These are phyloP conservation scores for Hephaestus fuliginosus DNA, from an alignment of 2,797 vertebrate species.

Conservation along the genomic window DNA sequence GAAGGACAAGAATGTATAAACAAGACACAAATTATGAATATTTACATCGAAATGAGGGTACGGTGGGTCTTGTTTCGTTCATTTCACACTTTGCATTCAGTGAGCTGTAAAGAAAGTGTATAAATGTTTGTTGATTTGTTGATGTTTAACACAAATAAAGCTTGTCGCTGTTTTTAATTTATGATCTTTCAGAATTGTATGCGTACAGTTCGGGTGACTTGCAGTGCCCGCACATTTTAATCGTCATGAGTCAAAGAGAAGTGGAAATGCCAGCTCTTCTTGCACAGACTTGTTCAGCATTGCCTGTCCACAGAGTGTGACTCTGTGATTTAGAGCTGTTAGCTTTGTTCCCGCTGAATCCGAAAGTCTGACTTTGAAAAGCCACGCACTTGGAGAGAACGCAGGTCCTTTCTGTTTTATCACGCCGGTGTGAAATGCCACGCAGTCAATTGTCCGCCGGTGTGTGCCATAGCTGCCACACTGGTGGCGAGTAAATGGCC, in stretches of 20 bases:
- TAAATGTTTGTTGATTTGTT: conserved; percentile 30
- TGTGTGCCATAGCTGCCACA: conserved; percentile 38
- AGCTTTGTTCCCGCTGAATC: conserved; percentile 15
- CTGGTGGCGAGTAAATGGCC: conserved; percentile 40
- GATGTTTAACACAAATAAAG: conserved; percentile 65
- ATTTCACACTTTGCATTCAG: conserved; percentile 39
- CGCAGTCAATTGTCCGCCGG: conserved; percentile 53
- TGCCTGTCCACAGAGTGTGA: background rate
- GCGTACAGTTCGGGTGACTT: background rate
- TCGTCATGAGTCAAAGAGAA: background rate
- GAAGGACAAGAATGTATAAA: conserved; percentile 9
- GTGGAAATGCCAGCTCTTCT: background rate
- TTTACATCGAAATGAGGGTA: background rate
- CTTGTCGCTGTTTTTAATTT: conserved; percentile 48
- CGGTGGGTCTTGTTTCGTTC: conserved; percentile 20
- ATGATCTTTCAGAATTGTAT: conserved; percentile 10
- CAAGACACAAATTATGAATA: background rate
- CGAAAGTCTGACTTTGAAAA: conserved; percentile 40
- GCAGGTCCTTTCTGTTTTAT: conserved; percentile 55
- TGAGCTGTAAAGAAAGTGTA: conserved; percentile 44
- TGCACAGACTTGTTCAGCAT: conserved; percentile 7
- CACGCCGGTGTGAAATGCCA: conserved; percentile 62
- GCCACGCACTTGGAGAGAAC: conserved; percentile 31
- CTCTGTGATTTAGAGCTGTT: conserved; percentile 13
- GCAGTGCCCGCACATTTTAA: background rate